A percentile compares a stretch with the other conserved stretches of the same genome.
Conservation (phyloP, 1,140 invertebrate genomes). For the Bradynema listronoti region DNA sequence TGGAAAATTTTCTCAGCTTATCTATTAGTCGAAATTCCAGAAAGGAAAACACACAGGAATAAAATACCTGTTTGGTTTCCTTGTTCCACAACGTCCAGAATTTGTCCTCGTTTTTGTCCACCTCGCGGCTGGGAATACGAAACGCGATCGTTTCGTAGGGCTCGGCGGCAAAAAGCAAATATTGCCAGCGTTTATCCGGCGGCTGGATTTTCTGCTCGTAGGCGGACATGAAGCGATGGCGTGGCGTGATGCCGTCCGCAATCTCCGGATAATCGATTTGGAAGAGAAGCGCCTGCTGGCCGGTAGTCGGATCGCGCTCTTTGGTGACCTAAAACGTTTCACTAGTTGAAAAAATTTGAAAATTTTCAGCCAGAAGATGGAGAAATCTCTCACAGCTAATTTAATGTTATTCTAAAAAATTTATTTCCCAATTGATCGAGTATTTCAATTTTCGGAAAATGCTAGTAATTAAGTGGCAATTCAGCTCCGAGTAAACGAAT, state of each 20-base stretch:
- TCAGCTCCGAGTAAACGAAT: too few relatives aligned
- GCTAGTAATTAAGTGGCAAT: too few relatives aligned
- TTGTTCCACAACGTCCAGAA: conserved; percentile 99
- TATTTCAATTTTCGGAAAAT: too few relatives aligned
- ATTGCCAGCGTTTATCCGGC: conserved; percentile 98
- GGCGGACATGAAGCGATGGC: conserved; percentile 99
- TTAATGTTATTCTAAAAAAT: too few relatives aligned
- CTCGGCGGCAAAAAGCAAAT: conserved; percentile 96
- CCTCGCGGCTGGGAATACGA: conserved; percentile 95
- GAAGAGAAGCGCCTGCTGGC: conserved; percentile 91
- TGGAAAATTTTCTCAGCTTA: neutral
- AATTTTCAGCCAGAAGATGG: too few relatives aligned
- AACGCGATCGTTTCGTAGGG: conserved; percentile 99
- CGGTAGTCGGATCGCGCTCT: conserved; percentile 85
- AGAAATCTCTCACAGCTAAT: too few relatives aligned
- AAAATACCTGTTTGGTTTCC: conserved; percentile 79
- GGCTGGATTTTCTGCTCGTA: conserved; percentile 99
- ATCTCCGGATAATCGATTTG: conserved; percentile 96
- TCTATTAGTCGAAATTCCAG: neutral
- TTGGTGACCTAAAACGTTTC: conserved; percentile 84
- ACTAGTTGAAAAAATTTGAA: too few relatives aligned
- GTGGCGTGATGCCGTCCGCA: conserved; percentile 79
- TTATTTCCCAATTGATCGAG: neutral
- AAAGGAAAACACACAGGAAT: neutral
- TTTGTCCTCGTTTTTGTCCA: conserved; percentile 91